Percentiles rank a stretch among this genome's conserved stretches.
Evolutionary conservation across 37 sponge, comb jelly and placozoan species (phyloP).

Genomic region (Haliclona indistincta): DNA sequence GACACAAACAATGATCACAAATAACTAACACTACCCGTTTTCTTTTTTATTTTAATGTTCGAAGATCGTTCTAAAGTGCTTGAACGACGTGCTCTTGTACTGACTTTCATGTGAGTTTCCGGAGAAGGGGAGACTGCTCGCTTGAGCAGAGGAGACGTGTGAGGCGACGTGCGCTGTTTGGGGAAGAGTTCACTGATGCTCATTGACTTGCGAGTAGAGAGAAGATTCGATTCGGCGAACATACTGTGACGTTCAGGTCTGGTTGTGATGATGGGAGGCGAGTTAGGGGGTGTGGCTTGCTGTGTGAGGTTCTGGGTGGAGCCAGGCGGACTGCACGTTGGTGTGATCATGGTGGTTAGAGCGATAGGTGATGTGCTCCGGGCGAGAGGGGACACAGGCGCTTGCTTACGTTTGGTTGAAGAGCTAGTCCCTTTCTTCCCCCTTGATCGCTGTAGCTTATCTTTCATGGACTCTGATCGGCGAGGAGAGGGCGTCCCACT

Average conservation of each 20-base stretch:
- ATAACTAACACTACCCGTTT: too few species aligned
- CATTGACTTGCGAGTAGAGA: slow-evolving; percentile 42
- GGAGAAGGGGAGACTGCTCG: slow-evolving; percentile 68
- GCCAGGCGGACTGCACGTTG: slow-evolving; percentile 71
- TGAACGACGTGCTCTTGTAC: neutral
- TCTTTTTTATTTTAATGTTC: neutral
- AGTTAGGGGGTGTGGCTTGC: slow-evolving; percentile 43
- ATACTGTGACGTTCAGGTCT: slow-evolving; percentile 67
- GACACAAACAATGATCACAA: too few species aligned
- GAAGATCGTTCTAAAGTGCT: slow-evolving; percentile 1
- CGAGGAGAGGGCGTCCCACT: slow-evolving; percentile 67
- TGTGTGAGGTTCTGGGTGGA: slow-evolving; percentile 47
- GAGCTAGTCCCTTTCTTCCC: slow-evolving; percentile 3
- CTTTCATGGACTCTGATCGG: slow-evolving; percentile 62
- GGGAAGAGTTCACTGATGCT: slow-evolving; percentile 27
- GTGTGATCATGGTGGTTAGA: slow-evolving; percentile 41
- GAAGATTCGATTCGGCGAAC: slow-evolving; percentile 36
- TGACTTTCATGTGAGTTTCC: neutral
- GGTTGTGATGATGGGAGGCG: slow-evolving; percentile 47
- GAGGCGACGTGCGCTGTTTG: slow-evolving; percentile 34
- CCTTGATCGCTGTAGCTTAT: neutral
- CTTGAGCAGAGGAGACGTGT: slow-evolving; percentile 66
- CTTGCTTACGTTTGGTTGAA: slow-evolving; percentile 17
- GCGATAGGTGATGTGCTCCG: slow-evolving; percentile 60
- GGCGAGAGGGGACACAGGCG: slow-evolving; percentile 80